A percentile compares a stretch with the other conserved stretches of the same genome.
Evolutionary conservation across 2,797 vertebrate species (phyloP).

Genomic region (Ispidina lecontei): DNA sequence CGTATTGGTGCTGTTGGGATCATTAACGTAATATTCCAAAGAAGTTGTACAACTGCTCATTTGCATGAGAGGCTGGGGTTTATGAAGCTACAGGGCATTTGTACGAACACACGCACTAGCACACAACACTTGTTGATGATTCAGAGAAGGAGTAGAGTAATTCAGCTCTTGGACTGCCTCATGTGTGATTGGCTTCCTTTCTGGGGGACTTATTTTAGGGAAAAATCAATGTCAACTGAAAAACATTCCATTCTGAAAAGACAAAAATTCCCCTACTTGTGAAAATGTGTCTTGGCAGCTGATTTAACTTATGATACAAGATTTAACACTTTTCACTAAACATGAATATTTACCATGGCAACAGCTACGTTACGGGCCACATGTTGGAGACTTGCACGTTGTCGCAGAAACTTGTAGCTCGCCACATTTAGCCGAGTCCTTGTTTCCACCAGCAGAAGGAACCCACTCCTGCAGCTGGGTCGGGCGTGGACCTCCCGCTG

Average conservation of each 20-base stretch:
- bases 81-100: conserved; percentile 65
- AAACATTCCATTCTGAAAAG: conserved; percentile 80
- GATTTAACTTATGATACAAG: conserved; percentile 80
- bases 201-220: conserved; percentile 76
- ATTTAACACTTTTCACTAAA: conserved; percentile 81
- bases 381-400: conserved; percentile 74
- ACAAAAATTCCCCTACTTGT: conserved; percentile 75
- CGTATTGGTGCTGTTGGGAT: background rate
- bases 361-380: conserved; percentile 78
- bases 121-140: conserved; percentile 76
- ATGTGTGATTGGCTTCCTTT: conserved; percentile 76
- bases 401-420: conserved; percentile 74
- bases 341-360: conserved; percentile 83
- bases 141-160: conserved; percentile 76
- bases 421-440: conserved; percentile 68
- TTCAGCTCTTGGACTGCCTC: conserved; percentile 74
- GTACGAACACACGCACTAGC: conserved; percentile 65
- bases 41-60: background rate
- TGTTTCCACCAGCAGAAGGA: conserved; percentile 73
- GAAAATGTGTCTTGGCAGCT: conserved; percentile 78
- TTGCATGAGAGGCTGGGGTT: conserved; percentile 19
- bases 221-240: conserved; percentile 78
- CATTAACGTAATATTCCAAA: conserved; percentile 2
- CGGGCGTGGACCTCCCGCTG: background rate
- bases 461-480: conserved; percentile 27